Conservation (phyloP, 1,140 invertebrate species). For the Lamellibrachia luymesi region DNA sequence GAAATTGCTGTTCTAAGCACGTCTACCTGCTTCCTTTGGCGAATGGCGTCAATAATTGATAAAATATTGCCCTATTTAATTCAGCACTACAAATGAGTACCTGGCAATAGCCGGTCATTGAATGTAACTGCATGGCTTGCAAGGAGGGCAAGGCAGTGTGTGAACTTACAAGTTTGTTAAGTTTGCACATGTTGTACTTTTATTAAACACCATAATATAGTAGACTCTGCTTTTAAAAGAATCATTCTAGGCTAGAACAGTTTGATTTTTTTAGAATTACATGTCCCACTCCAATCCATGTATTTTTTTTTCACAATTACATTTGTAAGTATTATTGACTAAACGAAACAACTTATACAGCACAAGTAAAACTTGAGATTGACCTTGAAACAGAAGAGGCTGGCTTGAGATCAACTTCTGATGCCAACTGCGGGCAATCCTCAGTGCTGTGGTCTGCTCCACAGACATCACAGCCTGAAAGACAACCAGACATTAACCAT, state of each 20-base stretch:
- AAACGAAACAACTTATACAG: too few relatives aligned
- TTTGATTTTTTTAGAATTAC: too few relatives aligned
- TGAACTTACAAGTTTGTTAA: too few relatives aligned
- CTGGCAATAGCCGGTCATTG: background rate
- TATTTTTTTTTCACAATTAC: too few relatives aligned
- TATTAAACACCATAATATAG: too few relatives aligned
- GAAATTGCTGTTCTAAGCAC: background rate
- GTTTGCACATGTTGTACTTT: too few relatives aligned
- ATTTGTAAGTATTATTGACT: too few relatives aligned
- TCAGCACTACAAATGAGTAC: background rate
- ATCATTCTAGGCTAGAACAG: too few relatives aligned
- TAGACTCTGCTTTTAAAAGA: too few relatives aligned
- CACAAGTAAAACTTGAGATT: background rate
- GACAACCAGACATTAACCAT: background rate
- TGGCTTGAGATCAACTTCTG: slow-evolving; percentile 40
- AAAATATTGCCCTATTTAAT: background rate
- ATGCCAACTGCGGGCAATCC: slow-evolving; percentile 49
- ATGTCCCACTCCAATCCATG: too few relatives aligned
- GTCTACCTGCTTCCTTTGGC: background rate
- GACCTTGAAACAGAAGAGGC: slow-evolving; percentile 37
- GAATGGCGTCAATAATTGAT: background rate
- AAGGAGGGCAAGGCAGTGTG: too few relatives aligned
- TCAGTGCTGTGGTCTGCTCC: slow-evolving; percentile 53
- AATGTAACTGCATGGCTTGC: too few relatives aligned
- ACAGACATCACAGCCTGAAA: slow-evolving; percentile 54